Conservation (phyloP, 1,140 invertebrate species). For the Neodiprion pinetum region DNA sequence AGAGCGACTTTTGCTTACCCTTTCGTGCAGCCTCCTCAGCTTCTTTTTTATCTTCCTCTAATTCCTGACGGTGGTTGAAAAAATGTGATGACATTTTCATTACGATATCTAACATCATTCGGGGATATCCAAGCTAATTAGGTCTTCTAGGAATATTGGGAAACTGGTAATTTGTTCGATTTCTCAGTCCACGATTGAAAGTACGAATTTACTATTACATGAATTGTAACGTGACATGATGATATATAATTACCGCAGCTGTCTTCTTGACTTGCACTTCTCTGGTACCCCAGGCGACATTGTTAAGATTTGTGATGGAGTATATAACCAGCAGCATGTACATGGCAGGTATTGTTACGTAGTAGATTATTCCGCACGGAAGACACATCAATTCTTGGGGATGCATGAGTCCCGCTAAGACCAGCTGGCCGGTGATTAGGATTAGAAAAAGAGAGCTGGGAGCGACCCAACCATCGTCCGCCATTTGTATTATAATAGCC, state of each 20-base stretch:
- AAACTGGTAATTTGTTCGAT: slow-evolving; percentile 53
- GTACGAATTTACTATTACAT: too few relatives aligned
- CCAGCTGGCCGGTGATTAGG: slow-evolving; percentile 66
- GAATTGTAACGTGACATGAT: too few relatives aligned
- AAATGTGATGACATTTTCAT: background rate
- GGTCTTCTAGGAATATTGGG: slow-evolving; percentile 27
- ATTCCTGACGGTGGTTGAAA: background rate
- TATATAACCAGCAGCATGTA: slow-evolving; percentile 92
- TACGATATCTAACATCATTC: background rate
- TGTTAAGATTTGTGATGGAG: slow-evolving; percentile 89
- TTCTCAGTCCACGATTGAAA: slow-evolving; percentile 8
- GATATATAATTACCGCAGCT: slow-evolving; percentile 50
- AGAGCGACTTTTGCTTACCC: slow-evolving; percentile 32
- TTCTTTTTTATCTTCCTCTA: background rate
- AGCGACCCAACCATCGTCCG: slow-evolving; percentile 78
- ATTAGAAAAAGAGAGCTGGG: slow-evolving; percentile 83
- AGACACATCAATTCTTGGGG: slow-evolving; percentile 85
- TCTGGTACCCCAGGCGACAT: slow-evolving; percentile 90
- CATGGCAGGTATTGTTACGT: slow-evolving; percentile 92
- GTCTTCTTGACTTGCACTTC: slow-evolving; percentile 64
- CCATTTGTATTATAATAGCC: slow-evolving; percentile 82
- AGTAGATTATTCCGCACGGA: slow-evolving; percentile 82
- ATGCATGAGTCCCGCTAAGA: slow-evolving; percentile 78
- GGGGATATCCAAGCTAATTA: background rate
- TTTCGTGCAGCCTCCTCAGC: background rate